These are phyloP conservation scores for Dasyurus viverrinus DNA, from an alignment of 2,113 vertebrate genomes.

Conservation along the genomic window DNA sequence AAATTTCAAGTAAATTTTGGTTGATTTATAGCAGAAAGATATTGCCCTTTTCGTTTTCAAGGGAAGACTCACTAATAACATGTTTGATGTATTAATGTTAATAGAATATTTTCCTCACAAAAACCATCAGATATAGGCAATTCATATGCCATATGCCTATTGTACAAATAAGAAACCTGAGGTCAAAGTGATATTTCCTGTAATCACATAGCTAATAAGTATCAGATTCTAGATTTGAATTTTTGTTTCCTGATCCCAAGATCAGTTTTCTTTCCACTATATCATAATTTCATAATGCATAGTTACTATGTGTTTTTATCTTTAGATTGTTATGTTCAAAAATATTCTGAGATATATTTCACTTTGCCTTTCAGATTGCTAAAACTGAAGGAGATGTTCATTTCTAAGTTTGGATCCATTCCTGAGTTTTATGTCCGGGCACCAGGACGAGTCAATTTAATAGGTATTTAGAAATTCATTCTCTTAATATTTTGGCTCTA, in stretches of 20 bases:
- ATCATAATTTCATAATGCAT: background rate
- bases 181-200: background rate
- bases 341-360: slow-evolving; percentile 64
- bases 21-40: background rate
- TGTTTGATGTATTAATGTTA: background rate
- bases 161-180: background rate
- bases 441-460: slow-evolving; percentile 97
- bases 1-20: background rate
- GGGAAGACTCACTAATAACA: background rate
- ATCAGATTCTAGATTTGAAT: background rate
- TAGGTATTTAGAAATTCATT: slow-evolving; percentile 87
- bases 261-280: background rate
- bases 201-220: background rate
- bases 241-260: background rate
- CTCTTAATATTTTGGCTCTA: slow-evolving; percentile 46
- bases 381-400: slow-evolving; percentile 91
- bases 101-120: background rate
- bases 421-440: slow-evolving; percentile 95
- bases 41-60: background rate
- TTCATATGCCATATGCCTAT: background rate
- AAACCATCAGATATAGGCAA: background rate
- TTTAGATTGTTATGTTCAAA: background rate
- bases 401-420: slow-evolving; percentile 89
- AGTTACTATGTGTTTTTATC: background rate
- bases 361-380: slow-evolving; percentile 87